Percentiles rank a stretch among this genome's conserved stretches.
Conservation (phyloP, 2,797 vertebrate species). For the Melanotaenia pygmaea region DNA sequence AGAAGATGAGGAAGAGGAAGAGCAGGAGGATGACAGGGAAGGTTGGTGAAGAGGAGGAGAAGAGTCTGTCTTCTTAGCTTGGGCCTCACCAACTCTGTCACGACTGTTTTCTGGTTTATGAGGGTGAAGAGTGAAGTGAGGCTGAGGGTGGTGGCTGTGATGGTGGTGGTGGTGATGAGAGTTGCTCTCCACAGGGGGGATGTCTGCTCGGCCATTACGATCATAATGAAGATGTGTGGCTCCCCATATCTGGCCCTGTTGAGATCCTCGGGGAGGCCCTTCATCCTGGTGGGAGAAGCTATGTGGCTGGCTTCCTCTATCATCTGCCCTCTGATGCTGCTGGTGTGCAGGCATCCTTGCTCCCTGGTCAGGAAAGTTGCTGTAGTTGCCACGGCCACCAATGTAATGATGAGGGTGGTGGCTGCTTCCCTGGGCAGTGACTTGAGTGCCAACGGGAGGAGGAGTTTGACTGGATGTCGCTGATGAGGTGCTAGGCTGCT, state of each 20-base stretch:
- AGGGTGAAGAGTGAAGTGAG: conserved; percentile 79
- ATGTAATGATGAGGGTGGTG: conserved; percentile 85
- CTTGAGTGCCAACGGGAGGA: conserved; percentile 79
- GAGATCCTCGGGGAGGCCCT: conserved; percentile 68
- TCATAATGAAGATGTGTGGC: conserved; percentile 82
- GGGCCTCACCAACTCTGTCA: conserved; percentile 70
- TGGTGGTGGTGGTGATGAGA: conserved; percentile 75
- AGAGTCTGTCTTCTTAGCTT: conserved; percentile 77
- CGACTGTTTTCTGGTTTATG: conserved; percentile 80
- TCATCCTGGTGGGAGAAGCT: conserved; percentile 87
- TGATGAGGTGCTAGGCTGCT: conserved; percentile 77
- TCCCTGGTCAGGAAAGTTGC: conserved; percentile 81
- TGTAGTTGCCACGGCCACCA: conserved; percentile 81
- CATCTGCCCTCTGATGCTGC: conserved; percentile 76
- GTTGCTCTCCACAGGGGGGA: conserved; percentile 73
- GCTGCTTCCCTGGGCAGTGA: conserved; percentile 68
- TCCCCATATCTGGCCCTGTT: conserved; percentile 84
- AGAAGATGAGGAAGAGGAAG: conserved; percentile 84
- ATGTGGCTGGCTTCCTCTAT: conserved; percentile 70
- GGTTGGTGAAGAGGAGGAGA: conserved; percentile 80
- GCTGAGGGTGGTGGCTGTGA: conserved; percentile 74
- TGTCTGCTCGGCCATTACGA: conserved; percentile 81
- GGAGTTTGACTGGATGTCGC: conserved; percentile 82
- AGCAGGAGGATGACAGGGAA: conserved; percentile 82
- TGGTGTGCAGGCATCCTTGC: conserved; percentile 77